A percentile compares a stretch with the other conserved stretches of the same genome.
phyloP scores from a whole-genome alignment of 2,888 invertebrate genomes.

The Drosophila prolongata region DNA sequence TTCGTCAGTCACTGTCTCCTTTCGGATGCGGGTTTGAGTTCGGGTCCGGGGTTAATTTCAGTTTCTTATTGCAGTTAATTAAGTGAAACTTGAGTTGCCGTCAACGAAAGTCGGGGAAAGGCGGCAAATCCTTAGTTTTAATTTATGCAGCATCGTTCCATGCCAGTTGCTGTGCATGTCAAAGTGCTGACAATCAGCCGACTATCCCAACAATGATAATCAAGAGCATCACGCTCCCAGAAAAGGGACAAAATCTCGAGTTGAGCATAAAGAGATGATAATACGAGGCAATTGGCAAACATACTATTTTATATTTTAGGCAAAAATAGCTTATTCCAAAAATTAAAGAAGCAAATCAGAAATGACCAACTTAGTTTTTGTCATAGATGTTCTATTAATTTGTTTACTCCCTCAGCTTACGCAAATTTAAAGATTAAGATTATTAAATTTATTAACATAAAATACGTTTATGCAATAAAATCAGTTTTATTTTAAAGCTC shows the following conservation, averaged over 20 bases:
- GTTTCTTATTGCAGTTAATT: constrained; percentile 79
- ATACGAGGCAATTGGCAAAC: not conserved
- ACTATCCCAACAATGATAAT: constrained; percentile 58
- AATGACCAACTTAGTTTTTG: too few species aligned
- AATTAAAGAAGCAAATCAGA: too few species aligned
- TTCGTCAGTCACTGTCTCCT: constrained; percentile 31
- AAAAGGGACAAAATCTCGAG: not conserved
- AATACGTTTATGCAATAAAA: too few species aligned
- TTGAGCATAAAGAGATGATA: not conserved
- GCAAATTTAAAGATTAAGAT: too few species aligned
- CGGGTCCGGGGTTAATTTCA: constrained; percentile 63
- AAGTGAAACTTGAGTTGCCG: constrained; percentile 68
- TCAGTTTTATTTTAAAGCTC: too few species aligned
- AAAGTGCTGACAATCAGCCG: constrained; percentile 65
- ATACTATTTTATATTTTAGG: not conserved
- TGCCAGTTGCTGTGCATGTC: constrained; percentile 55
- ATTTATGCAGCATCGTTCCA: constrained; percentile 40
- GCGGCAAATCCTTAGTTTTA: constrained; percentile 31
- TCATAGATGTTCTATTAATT: too few species aligned
- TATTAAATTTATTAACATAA: too few species aligned
- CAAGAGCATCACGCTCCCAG: constrained; percentile 3
- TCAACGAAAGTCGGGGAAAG: constrained; percentile 11
- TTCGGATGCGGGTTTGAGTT: not conserved
- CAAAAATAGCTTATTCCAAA: too few species aligned
- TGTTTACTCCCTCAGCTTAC: too few species aligned